These are phyloP conservation scores for Rhipidura dahli DNA, from an alignment of 2,113 vertebrate species.

Conservation along the genomic window DNA sequence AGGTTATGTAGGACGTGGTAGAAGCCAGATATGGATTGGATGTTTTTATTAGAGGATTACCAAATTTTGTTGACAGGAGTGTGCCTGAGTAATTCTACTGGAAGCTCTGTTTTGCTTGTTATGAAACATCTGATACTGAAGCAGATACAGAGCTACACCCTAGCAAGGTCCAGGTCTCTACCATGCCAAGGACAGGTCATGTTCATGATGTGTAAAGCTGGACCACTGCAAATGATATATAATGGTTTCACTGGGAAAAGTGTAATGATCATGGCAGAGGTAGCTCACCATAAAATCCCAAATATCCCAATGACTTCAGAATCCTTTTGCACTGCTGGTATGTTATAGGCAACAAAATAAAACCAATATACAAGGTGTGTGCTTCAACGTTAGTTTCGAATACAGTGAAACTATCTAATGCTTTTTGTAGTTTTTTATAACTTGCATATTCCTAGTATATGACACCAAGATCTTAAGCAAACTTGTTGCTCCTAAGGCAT, in stretches of 20 bases:
- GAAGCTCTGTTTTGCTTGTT: conserved; percentile 23
- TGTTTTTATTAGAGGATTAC: conserved; percentile 70
- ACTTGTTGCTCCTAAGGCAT: background rate
- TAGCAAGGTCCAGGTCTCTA: background rate
- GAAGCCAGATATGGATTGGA: conserved; percentile 33
- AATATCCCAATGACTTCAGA: background rate
- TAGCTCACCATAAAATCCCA: background rate
- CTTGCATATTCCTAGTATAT: background rate
- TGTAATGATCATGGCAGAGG: background rate
- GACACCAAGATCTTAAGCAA: background rate
- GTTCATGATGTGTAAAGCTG: background rate
- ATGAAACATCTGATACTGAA: conserved; percentile 22
- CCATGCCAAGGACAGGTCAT: rapidly evolving
- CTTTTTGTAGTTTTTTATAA: background rate
- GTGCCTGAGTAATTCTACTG: background rate
- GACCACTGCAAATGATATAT: background rate
- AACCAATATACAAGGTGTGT: background rate
- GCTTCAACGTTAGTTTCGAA: background rate
- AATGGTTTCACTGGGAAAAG: background rate
- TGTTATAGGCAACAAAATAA: background rate
- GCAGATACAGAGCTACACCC: background rate
- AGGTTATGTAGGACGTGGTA: conserved; percentile 39
- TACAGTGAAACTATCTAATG: background rate
- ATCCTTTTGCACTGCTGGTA: background rate
- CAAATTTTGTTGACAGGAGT: conserved; percentile 38